These are phyloP conservation scores for Ashinkailepas kermadecensis DNA, from an alignment of 2,888 invertebrate genomes.

Conservation along the genomic window DNA sequence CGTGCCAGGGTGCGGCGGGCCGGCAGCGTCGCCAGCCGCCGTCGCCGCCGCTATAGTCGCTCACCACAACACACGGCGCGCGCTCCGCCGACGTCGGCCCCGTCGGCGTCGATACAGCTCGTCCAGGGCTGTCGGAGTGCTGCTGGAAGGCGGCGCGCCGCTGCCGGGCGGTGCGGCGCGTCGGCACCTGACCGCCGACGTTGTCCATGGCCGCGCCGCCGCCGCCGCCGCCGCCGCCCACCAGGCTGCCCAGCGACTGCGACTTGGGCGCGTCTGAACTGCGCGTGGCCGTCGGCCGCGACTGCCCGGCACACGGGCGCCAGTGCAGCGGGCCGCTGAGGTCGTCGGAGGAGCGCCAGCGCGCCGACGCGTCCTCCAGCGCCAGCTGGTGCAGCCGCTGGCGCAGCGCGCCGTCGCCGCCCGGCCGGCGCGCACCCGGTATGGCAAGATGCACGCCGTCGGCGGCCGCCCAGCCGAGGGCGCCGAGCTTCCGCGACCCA, in stretches of 20 bases:
- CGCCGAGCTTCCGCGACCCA: too few relatives aligned
- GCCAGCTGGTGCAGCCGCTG: too few relatives aligned
- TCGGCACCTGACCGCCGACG: not conserved
- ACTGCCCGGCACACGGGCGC: not conserved
- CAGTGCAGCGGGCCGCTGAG: not conserved
- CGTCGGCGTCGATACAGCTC: not conserved
- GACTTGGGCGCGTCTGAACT: not conserved
- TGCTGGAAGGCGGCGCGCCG: not conserved
- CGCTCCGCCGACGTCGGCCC: constrained; percentile 38
- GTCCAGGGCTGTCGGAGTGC: not conserved
- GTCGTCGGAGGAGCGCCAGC: not conserved
- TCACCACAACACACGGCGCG: constrained; percentile 78
- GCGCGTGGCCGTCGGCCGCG: too few relatives aligned
- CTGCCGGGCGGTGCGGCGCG: not conserved
- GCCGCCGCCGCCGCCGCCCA: not conserved
- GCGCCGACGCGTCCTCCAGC: not conserved
- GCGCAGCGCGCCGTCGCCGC: constrained; percentile 51
- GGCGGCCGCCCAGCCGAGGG: too few relatives aligned
- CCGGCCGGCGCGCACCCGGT: constrained; percentile 45
- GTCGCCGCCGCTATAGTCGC: constrained; percentile 53
- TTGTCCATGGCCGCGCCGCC: not conserved
- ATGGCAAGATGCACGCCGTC: too few relatives aligned
- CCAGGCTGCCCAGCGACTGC: not conserved
- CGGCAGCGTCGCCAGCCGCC: not conserved
- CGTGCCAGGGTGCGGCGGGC: not conserved